phyloP scores from a whole-genome alignment of 2,797 vertebrate species.

The Clamator glandarius region DNA sequence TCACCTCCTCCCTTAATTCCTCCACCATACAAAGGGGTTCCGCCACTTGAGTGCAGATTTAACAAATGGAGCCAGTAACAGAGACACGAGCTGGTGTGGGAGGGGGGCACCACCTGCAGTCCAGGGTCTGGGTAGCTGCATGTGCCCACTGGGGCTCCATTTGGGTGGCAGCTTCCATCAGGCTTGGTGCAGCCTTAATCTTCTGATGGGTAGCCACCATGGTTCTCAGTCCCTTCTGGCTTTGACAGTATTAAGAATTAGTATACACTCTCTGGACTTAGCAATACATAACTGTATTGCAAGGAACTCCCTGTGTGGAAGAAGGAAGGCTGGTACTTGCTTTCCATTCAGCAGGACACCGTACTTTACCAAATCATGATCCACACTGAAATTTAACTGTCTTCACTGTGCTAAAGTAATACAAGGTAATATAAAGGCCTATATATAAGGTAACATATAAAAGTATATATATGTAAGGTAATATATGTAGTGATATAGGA shows the following conservation, averaged over 20 bases:
- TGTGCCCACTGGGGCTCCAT: too few species aligned
- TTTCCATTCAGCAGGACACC: not conserved
- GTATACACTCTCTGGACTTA: not conserved
- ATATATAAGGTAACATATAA: not conserved
- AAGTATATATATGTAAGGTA: not conserved
- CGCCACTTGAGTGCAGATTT: too few species aligned
- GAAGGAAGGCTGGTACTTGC: not conserved
- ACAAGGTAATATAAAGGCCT: not conserved
- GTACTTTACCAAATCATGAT: not conserved
- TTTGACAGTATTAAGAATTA: not conserved
- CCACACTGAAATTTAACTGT: not conserved
- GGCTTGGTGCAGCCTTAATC: too few species aligned
- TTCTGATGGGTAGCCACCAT: too few species aligned
- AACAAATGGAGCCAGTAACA: too few species aligned
- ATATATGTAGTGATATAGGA: not conserved
- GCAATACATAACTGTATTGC: not conserved
- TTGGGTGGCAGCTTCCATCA: too few species aligned
- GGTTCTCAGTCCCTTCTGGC: too few species aligned
- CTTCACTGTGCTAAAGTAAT: not conserved
- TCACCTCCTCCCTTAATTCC: too few species aligned
- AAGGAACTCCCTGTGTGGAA: not conserved
- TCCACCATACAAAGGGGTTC: too few species aligned
- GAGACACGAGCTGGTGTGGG: too few species aligned
- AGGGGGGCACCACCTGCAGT: too few species aligned
- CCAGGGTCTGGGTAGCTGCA: too few species aligned